A percentile compares a stretch with the other conserved stretches of the same genome.
Conservation (phyloP, 2,113 vertebrate species). For the Cyphomyrus discorhynchus region DNA sequence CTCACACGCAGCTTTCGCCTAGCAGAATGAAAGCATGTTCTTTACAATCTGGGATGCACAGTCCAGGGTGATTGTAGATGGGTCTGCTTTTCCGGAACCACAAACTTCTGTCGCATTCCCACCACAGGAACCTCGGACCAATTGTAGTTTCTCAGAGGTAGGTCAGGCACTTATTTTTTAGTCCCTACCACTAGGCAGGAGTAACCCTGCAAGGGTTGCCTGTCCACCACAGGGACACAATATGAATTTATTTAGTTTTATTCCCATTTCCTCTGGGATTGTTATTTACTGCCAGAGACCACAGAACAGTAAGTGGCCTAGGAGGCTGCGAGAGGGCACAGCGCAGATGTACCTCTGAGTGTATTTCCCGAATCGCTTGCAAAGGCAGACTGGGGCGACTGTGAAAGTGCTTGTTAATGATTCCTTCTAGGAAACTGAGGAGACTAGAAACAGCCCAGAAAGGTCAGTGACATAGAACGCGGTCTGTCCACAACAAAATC, state of each 20-base stretch:
- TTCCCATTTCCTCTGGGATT: not conserved
- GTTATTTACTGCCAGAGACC: not conserved
- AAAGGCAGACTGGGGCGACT: not conserved
- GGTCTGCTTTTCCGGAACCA: not conserved
- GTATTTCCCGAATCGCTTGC: not conserved
- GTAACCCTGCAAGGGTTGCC: not conserved
- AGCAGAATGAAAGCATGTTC: not conserved
- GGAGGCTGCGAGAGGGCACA: not conserved
- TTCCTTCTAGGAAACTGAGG: not conserved
- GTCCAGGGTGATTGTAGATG: not conserved
- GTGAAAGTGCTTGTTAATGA: not conserved
- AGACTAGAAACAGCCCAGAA: not conserved
- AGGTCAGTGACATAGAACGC: not conserved
- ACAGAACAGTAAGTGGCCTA: not conserved
- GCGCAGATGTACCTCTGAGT: not conserved
- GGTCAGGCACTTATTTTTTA: not conserved
- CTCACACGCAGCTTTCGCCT: not conserved
- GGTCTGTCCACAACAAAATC: not conserved
- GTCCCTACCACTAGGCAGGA: not conserved
- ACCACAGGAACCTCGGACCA: not conserved
- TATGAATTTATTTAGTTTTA: not conserved
- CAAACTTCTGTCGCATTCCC: not conserved
- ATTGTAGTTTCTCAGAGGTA: not conserved
- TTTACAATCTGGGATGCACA: not conserved
- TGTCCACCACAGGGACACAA: not conserved